Base-by-base conservation (phyloP, 2,888 invertebrate genomes). In the Drepana falcataria region DNA sequence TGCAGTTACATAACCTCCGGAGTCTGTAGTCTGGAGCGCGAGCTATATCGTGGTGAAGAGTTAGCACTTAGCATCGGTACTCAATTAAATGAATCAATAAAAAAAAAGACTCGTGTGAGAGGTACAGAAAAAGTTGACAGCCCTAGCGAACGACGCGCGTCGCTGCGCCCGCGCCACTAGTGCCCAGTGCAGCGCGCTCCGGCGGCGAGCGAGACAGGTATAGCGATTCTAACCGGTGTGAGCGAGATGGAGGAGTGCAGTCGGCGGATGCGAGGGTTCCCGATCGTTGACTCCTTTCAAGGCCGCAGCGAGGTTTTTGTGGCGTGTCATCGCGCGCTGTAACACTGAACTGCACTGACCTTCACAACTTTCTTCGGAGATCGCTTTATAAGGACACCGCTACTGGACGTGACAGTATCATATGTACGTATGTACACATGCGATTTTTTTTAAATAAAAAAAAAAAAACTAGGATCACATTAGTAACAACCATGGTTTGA, bases 241-340 rank as follows among this genome's bases (percentile, higher is more conserved):
- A 85, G 69, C 52, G 81, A 64, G 85, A 83, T 55, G 59, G 73
- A 35, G 7, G 64, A 73, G 64, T 84, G 85, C 86, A 85, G 69
- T 76, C 83, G 81, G 73, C 88, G 89, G 89, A 87, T 87, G 87
- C 86, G 80, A 88, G 87, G 87, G 88, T 83, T 83, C 75, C 83
- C 88, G 90, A 87, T 79, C 90, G 83, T 87, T 91, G 90, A 90
- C 90, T 89, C 72, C 79, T 76, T 75, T 83, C 90, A 90, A 91
- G 90, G 90, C 87, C 88, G 87, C 71, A 73, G 61, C 81, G 73
- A 81, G 85, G 78, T 85, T 87, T 87, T 86, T 85, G 76, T 86
- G 74, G 71, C 75, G 76, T 84, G 81, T 75, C 82, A 78, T 79
- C 81, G 81, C 76, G 78, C 74, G 41, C 79, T 79, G 86, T 85